Conservation (phyloP, 2,888 invertebrate species). For the Iselma pallidipennis region DNA sequence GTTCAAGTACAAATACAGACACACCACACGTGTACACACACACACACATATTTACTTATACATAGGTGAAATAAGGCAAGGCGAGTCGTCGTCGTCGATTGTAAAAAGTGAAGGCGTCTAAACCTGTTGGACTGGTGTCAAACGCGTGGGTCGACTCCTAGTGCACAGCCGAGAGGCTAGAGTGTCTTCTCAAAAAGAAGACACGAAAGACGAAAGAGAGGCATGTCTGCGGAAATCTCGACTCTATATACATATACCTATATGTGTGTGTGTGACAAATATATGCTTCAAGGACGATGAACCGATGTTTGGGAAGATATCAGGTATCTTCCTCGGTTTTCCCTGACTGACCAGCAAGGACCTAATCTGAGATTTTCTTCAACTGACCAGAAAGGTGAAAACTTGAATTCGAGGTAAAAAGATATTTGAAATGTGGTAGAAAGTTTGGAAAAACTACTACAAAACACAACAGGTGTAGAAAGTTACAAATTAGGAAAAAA, state of each 20-base stretch:
- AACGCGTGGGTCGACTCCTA: slow-evolving; percentile 56
- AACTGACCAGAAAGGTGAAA: too few relatives aligned
- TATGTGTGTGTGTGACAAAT: slow-evolving; percentile 22
- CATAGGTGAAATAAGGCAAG: slow-evolving; percentile 32
- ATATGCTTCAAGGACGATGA: slow-evolving; percentile 42
- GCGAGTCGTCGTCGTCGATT: slow-evolving; percentile 26
- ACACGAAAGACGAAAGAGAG: slow-evolving; percentile 20
- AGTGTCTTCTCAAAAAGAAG: slow-evolving; percentile 28
- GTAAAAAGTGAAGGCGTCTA: slow-evolving; percentile 58
- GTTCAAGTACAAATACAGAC: background rate
- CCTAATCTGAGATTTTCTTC: background rate
- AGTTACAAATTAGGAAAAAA: background rate
- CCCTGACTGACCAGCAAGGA: background rate
- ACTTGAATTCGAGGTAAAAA: background rate
- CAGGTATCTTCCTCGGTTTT: slow-evolving; percentile 4
- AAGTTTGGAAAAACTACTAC: background rate
- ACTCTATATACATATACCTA: slow-evolving; percentile 27
- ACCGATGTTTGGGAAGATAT: slow-evolving; percentile 28
- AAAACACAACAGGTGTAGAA: background rate
- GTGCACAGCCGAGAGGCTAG: slow-evolving; percentile 37
- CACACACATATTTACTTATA: too few relatives aligned
- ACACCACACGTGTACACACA: too few relatives aligned
- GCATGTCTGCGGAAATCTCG: slow-evolving; percentile 39
- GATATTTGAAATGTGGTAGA: background rate
- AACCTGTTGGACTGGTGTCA: slow-evolving; percentile 58